phyloP scores from a whole-genome alignment of 2,113 vertebrate species.

The Petroica traversi region DNA sequence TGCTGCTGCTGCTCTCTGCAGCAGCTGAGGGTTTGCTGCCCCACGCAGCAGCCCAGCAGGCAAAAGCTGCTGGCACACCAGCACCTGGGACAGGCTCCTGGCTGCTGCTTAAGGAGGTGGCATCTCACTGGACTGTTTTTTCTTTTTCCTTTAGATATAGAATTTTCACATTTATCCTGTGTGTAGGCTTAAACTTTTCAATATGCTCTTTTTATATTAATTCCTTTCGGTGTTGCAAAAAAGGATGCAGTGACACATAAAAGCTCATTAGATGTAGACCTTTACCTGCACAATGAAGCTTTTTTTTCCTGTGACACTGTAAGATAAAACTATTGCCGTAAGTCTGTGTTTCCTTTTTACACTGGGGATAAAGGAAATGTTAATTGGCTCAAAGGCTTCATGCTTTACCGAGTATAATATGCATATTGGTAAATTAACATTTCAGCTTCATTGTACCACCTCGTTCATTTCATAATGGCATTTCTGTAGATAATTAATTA shows the following conservation, averaged over 20 bases:
- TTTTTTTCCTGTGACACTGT: not conserved
- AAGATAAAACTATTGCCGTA: not conserved
- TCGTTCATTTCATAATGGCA: conserved; percentile 3
- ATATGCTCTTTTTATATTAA: not conserved
- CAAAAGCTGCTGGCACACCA: not conserved
- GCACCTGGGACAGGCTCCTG: not conserved
- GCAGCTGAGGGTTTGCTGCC: not conserved
- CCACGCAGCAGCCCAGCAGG: not conserved
- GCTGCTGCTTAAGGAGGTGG: not conserved
- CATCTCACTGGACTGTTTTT: not conserved
- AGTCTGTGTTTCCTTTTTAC: not conserved
- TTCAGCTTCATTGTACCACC: conserved; percentile 68
- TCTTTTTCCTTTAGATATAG: not conserved
- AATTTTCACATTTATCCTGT: not conserved
- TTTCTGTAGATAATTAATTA: conserved; percentile 45
- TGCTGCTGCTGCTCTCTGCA: not conserved
- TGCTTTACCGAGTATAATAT: conserved; percentile 42
- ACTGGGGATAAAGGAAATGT: not conserved
- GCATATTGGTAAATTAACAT: conserved; percentile 70
- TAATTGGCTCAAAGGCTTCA: conserved; percentile 40
- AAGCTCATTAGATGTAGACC: conserved; percentile 11
- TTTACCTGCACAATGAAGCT: not conserved
- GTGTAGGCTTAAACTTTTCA: not conserved
- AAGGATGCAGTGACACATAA: not conserved
- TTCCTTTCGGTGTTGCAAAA: not conserved